A percentile compares a stretch with the other conserved stretches of the same genome.
Conservation (phyloP, 2,113 vertebrate species). For the Mormoops blainvillei region DNA sequence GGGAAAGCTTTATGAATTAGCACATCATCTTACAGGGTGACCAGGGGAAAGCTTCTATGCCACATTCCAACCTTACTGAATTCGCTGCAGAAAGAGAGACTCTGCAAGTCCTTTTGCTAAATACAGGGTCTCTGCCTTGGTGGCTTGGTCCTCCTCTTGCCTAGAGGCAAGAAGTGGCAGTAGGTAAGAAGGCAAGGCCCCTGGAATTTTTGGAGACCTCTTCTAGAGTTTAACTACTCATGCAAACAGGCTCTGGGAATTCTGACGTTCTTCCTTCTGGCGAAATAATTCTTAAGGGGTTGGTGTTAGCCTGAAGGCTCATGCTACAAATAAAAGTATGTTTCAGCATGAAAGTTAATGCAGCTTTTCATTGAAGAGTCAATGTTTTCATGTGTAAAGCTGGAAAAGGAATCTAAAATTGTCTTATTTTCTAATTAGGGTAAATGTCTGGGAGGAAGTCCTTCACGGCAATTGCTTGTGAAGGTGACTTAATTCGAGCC, state of each 20-base stretch:
- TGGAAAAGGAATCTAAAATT: not conserved
- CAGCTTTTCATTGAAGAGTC: not conserved
- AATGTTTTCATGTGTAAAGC: not conserved
- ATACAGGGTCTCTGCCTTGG: not conserved
- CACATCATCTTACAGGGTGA: not conserved
- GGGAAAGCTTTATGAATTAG: not conserved
- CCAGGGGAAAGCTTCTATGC: not conserved
- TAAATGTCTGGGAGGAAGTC: not conserved
- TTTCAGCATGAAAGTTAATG: not conserved
- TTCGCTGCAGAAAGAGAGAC: not conserved
- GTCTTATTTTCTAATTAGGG: not conserved
- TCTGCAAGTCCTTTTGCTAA: not conserved
- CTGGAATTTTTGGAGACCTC: not conserved
- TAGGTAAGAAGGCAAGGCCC: not conserved
- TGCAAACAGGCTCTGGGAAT: not conserved
- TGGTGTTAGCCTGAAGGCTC: conserved; percentile 19
- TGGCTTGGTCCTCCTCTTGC: not conserved
- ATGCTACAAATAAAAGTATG: not conserved
- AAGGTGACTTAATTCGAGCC: not conserved
- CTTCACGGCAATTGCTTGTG: not conserved
- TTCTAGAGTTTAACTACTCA: not conserved
- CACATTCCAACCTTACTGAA: not conserved
- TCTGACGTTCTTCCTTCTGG: conserved; percentile 26
- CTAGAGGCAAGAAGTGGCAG: not conserved
- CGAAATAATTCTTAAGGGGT: not conserved